Evolutionary conservation across 1,140 invertebrate species (phyloP).

Genomic region (Temnothorax curvispinosus): DNA sequence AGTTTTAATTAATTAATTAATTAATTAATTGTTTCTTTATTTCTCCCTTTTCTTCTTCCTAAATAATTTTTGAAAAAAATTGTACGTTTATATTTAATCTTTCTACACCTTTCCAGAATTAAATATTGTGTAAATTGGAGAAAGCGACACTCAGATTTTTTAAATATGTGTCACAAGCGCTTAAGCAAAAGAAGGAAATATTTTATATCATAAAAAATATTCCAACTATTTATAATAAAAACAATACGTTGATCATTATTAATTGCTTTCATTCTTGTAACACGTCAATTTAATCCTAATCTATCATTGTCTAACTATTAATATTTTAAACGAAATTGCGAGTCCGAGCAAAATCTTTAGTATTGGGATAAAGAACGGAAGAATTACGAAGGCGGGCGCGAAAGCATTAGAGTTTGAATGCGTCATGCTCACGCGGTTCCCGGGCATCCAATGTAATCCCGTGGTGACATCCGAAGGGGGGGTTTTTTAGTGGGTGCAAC

Average conservation of each 20-base stretch:
- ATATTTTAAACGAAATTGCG: background rate
- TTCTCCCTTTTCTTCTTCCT: background rate
- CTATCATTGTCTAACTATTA: background rate
- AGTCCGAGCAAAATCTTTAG: too few relatives aligned
- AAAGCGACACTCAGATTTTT: background rate
- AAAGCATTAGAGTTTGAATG: too few relatives aligned
- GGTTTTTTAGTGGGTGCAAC: too few relatives aligned
- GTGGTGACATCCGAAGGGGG: too few relatives aligned
- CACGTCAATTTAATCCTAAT: background rate
- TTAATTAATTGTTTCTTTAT: background rate
- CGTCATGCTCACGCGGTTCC: too few relatives aligned
- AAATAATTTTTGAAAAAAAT: background rate
- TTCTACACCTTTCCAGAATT: background rate
- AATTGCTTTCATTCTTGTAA: constrained; percentile 9
- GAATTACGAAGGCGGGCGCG: too few relatives aligned
- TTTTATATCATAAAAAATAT: background rate
- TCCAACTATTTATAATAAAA: background rate
- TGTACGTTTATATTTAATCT: background rate
- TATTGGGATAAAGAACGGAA: too few relatives aligned
- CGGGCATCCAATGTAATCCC: too few relatives aligned
- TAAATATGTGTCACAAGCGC: background rate
- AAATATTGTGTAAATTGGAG: background rate
- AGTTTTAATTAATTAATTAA: background rate
- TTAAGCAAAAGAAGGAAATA: background rate
- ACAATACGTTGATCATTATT: background rate